Evolutionary conservation across 1,140 invertebrate species (phyloP), one percentile per base, ranked within the genome.

Genomic region (Notospermus geniculatus): DNA sequence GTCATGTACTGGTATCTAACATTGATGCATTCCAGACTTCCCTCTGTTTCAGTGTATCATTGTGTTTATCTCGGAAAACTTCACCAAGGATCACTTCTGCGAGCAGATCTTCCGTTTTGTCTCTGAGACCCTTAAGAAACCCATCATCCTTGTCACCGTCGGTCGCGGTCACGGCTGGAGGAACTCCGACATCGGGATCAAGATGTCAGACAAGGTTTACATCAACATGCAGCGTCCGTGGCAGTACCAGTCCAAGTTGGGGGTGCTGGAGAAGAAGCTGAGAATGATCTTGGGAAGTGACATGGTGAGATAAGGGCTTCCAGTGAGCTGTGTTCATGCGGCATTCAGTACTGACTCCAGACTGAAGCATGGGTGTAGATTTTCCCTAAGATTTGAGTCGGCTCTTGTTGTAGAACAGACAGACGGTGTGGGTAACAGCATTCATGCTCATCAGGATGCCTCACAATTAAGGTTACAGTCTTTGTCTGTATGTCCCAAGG

Each of bases 201-300:
- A 43, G 7, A 41, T 66, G 13, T 27, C 65, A 2, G 50, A 59
- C 27, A 36, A 78, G 76, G 71, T 79, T 46, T 80, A 74, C 69
- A 71, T 80, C 2, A 78, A 78, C 45, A 75, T 80, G 71, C 65
- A 69, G 22, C 65, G 77, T 9, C 62, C 62, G 0, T 52, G 69
- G 17, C 63, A 68, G 27, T 80, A 78, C 55, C 17, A 55, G 19
- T 32, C 52, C 29, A 78, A 77, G 60, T 64, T 78, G 11, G 55
- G 69, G 27, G 77, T 77, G 56, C 60, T 80, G 29, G 60, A 70
- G 15, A 69, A 71, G n/a, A 5, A 50, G 25, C 4, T 50, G 5
- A 27, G 25, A 50, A 7, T n/a, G 9, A 19, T 23, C 46, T 4
- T 23, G 4, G 9, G 25, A n/a, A 50, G 46, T 50, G 19, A 23